Base-by-base conservation (phyloP, 2,797 vertebrate species). In the Epinephelus coioides region DNA sequence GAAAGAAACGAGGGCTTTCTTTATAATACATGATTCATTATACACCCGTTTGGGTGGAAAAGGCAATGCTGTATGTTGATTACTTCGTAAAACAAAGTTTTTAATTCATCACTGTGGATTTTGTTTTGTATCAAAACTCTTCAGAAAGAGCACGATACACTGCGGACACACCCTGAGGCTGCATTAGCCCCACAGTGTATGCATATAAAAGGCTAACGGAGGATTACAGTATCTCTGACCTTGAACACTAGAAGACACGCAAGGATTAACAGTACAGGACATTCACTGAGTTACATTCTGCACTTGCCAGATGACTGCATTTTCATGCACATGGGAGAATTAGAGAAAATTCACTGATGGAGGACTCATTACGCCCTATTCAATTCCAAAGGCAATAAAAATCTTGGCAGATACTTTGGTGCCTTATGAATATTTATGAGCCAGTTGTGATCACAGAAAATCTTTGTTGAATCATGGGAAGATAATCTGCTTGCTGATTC, bases 371-470 rank as follows among this genome's bases (percentile, higher is more conserved):
- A 90, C 6, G 23, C 73, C 73, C 77, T 79, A 91, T 92, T 91
- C 77, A 92, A 78, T 91, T 91, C 83, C 84, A 91, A 89, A 91
- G 57, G 86, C 81, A 87, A 91, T 87, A 88, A 82, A 90, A 88
- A 74, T 82, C 76, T 78, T 85, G 79, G 83, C 81, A 85, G 90
- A 86, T 84, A 88, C 81, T 88, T 87, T 77, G 73, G 63, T 51
- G 59, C 59, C 44, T 86, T 70, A 87, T 93, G 86, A 92, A 94
- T 94, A 95, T 94, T 92, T 80, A 94, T 89, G 71, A 89, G 77
- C 50, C 82, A 71, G 79, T 91, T 90, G 85, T 84, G 84, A 91
- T 93, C 86, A 82, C 63, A 84, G 87, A 88, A 88, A 91, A 89
- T 90, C 78, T 87, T 76, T 83, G 83, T 89, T 86, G 81, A 91